Evolutionary conservation across 2,113 vertebrate species (phyloP).

Genomic region (Delphinus delphis): DNA sequence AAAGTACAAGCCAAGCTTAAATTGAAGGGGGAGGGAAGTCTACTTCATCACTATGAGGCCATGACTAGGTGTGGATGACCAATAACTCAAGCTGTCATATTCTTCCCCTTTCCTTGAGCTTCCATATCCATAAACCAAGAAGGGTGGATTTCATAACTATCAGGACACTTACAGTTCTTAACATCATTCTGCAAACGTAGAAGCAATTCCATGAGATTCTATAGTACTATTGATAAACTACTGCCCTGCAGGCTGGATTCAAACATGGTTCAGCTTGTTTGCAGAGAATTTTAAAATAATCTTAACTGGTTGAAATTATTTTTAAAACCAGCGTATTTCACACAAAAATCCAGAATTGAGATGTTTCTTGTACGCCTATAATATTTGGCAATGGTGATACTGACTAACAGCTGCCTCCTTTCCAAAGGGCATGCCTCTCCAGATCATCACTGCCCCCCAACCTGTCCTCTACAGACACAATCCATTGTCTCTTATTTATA

Average conservation of each 20-base stretch:
- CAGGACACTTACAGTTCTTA: not conserved
- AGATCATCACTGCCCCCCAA: not conserved
- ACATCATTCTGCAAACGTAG: not conserved
- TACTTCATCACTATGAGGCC: not conserved
- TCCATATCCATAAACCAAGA: not conserved
- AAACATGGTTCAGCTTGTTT: not conserved
- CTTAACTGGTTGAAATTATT: not conserved
- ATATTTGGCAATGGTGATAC: not conserved
- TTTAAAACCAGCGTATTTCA: not conserved
- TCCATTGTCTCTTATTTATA: not conserved
- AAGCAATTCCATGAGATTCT: not conserved
- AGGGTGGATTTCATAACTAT: not conserved
- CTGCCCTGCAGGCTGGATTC: not conserved
- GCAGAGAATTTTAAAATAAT: not conserved
- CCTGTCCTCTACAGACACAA: no score
- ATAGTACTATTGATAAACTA: not conserved
- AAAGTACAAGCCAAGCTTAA: not conserved
- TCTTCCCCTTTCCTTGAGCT: not conserved
- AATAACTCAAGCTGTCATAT: not conserved
- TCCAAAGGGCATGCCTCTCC: accelerated
- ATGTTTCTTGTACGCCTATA: not conserved
- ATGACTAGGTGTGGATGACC: not conserved
- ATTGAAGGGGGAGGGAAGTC: not conserved
- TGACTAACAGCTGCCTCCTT: not conserved
- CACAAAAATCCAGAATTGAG: not conserved